Conservation (phyloP, 2,888 invertebrate species). For the Exephanes ischioxanthus region DNA sequence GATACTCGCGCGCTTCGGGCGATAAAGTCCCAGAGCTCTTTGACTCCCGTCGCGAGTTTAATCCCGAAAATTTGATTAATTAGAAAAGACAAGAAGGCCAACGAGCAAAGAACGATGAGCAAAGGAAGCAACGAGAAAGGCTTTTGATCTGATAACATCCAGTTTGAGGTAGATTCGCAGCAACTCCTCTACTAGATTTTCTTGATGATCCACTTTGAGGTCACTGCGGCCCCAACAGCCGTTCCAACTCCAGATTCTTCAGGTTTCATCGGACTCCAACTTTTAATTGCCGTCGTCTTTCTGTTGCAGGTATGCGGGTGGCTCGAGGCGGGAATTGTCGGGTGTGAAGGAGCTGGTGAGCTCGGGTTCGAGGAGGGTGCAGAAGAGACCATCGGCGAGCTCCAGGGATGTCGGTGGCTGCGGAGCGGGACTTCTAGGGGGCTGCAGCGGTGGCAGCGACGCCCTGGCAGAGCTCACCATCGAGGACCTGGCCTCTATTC, state of each 20-base stretch:
- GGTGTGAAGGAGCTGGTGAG: conserved; percentile 81
- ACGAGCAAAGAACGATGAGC: conserved; percentile 7
- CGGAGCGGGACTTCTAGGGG: conserved; percentile 78
- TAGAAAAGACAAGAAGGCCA: background rate
- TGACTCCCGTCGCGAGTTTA: conserved; percentile 44
- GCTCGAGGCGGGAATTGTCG: conserved; percentile 80
- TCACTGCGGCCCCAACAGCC: too few relatives aligned
- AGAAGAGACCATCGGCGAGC: conserved; percentile 78
- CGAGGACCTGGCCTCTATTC: conserved; percentile 84
- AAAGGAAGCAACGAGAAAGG: conserved; percentile 12
- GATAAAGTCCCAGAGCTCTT: conserved; percentile 28
- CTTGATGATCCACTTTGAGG: too few relatives aligned
- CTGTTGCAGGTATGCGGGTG: conserved; percentile 78
- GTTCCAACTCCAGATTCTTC: too few relatives aligned
- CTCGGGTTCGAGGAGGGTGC: conserved; percentile 80
- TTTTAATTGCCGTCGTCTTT: background rate
- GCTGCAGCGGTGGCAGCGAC: conserved; percentile 82
- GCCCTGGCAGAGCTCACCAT: conserved; percentile 83
- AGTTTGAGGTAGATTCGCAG: conserved; percentile 6
- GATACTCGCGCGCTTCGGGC: conserved; percentile 7
- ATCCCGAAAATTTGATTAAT: conserved; percentile 49
- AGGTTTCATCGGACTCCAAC: too few relatives aligned
- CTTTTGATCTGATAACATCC: conserved; percentile 21
- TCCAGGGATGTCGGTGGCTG: conserved; percentile 78
- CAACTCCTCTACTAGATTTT: too few relatives aligned